Conservation (phyloP, 1,140 invertebrate species). For the Eumeta japonica region DNA sequence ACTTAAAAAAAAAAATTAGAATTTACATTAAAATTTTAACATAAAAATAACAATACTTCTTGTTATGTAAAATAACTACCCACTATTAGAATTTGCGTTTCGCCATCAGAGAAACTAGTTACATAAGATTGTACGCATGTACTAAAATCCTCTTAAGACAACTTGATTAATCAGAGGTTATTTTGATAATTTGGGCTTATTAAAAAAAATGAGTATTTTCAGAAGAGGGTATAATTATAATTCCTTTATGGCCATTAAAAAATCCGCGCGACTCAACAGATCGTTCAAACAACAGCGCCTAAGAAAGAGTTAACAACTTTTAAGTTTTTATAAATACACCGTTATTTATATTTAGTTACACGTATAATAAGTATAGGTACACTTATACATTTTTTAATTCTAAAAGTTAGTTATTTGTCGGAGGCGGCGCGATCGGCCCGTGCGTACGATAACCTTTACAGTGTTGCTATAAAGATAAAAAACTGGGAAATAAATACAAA, state of each 20-base stretch:
- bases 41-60: too few species aligned
- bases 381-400: too few species aligned
- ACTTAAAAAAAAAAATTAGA: too few species aligned
- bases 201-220: conserved; percentile 16
- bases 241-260: conserved; percentile 8
- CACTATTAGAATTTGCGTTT: too few species aligned
- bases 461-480: too few species aligned
- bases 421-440: conserved; percentile 22
- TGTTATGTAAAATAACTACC: too few species aligned
- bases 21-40: too few species aligned
- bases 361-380: too few species aligned
- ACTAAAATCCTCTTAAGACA: too few species aligned
- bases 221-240: conserved; percentile 19
- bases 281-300: conserved; percentile 49
- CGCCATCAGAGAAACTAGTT: too few species aligned
- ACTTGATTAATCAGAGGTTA: conserved; percentile 14
- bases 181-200: conserved; percentile 4
- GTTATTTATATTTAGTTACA: conserved; percentile 19
- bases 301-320: conserved; percentile 55
- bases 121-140: too few species aligned
- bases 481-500: too few species aligned
- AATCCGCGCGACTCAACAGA: conserved; percentile 25
- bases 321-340: conserved; percentile 43
- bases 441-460: conserved; percentile 31
- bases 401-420: conserved; percentile 37